These are phyloP conservation scores for Rhysida immarginata DNA, from an alignment of 1,140 invertebrate species.

Conservation along the genomic window DNA sequence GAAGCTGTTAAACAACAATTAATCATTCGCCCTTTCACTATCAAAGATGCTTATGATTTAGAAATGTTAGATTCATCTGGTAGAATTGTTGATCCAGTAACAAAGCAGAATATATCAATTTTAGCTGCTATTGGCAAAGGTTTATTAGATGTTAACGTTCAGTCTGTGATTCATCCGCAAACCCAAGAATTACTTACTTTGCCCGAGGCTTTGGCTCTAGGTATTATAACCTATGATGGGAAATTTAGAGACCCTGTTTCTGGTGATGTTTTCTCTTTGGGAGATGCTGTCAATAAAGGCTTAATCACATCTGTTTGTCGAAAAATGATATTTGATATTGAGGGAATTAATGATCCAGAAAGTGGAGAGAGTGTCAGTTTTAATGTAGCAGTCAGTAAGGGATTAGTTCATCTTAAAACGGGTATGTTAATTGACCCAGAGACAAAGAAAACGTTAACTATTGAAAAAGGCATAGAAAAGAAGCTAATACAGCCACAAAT, in stretches of 20 bases:
- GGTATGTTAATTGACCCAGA: slow-evolving; percentile 55
- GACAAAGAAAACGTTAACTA: slow-evolving; percentile 51
- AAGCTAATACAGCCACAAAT: slow-evolving; percentile 43
- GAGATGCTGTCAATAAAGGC: slow-evolving; percentile 67
- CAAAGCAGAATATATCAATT: slow-evolving; percentile 55
- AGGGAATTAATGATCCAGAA: slow-evolving; percentile 70
- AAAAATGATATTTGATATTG: slow-evolving; percentile 80
- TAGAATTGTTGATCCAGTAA: slow-evolving; percentile 60
- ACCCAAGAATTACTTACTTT: slow-evolving; percentile 64
- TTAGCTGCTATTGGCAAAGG: slow-evolving; percentile 66
- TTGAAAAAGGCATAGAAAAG: slow-evolving; percentile 38
- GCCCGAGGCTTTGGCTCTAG: slow-evolving; percentile 59
- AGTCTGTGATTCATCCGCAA: slow-evolving; percentile 59
- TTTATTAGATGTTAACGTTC: slow-evolving; percentile 69
- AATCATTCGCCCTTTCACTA: slow-evolving; percentile 72
- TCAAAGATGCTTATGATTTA: slow-evolving; percentile 70
- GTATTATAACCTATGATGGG: slow-evolving; percentile 55
- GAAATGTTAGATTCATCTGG: slow-evolving; percentile 61
- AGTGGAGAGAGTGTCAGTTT: slow-evolving; percentile 70
- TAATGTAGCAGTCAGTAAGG: slow-evolving; percentile 64
- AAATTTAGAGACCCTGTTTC: slow-evolving; percentile 54
- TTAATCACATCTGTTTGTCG: slow-evolving; percentile 72
- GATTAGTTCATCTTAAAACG: slow-evolving; percentile 56
- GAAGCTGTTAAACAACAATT: slow-evolving; percentile 61
- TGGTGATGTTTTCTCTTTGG: slow-evolving; percentile 49